Conservation (phyloP, 2,113 vertebrate species). For the Egretta garzetta region DNA sequence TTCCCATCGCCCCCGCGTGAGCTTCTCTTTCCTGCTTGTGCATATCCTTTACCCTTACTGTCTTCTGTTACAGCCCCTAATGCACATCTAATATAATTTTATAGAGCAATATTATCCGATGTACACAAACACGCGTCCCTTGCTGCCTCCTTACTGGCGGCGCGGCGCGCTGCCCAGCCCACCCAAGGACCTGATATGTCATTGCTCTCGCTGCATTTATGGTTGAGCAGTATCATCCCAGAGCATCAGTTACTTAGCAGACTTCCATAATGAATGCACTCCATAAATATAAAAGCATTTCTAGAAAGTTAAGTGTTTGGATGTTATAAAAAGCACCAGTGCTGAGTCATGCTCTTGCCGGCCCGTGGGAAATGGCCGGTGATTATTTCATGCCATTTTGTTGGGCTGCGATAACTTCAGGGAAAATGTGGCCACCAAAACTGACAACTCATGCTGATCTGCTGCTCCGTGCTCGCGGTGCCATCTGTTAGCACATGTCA, state of each 20-base stretch:
- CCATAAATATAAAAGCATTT: conserved; percentile 37
- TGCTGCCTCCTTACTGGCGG: background rate
- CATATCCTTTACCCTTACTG: background rate
- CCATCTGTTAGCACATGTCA: conserved; percentile 70
- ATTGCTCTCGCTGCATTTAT: background rate
- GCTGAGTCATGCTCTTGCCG: conserved; percentile 36
- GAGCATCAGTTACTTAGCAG: background rate
- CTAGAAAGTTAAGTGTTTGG: conserved; percentile 39
- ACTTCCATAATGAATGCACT: background rate
- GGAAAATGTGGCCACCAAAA: conserved; percentile 33
- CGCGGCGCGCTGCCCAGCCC: background rate
- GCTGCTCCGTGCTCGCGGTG: background rate
- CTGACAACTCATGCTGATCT: conserved; percentile 51
- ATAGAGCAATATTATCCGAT: background rate
- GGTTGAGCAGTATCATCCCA: background rate
- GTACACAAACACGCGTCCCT: background rate
- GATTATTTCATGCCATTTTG: conserved; percentile 22
- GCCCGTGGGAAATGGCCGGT: background rate
- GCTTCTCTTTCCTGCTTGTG: background rate
- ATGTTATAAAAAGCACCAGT: background rate
- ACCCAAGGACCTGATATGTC: background rate
- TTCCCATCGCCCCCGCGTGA: accelerated
- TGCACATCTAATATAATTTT: conserved; percentile 40
- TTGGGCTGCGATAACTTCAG: conserved; percentile 41
- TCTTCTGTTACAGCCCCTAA: conserved; percentile 48